phyloP scores from a whole-genome alignment of 1,140 invertebrate species.

The Ganaspis sp. region DNA sequence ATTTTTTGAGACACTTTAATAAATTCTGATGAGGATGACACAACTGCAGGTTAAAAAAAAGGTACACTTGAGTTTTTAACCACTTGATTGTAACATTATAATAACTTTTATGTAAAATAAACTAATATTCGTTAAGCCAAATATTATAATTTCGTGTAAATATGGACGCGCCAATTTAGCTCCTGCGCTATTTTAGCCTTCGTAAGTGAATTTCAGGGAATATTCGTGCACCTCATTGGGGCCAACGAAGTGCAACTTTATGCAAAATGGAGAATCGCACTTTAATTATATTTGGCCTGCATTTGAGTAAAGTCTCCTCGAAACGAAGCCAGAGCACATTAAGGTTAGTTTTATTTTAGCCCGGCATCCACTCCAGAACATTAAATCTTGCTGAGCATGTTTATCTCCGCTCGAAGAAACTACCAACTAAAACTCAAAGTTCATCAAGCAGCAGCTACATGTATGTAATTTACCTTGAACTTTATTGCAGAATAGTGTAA shows the following conservation, averaged over 20 bases:
- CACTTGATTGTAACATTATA: no score
- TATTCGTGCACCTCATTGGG: constrained; percentile 9
- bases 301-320: neutral
- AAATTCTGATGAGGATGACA: no score
- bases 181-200: neutral
- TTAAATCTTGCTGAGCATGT: constrained; percentile 15
- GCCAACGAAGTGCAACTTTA: constrained; percentile 17
- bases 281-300: constrained; percentile 11
- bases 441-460: constrained; percentile 12
- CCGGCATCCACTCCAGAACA: neutral
- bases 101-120: no score
- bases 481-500: constrained; percentile 18
- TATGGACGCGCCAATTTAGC: neutral
- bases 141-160: neutral
- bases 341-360: constrained; percentile 15
- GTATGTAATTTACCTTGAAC: neutral
- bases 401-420: neutral
- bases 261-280: constrained; percentile 13
- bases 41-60: no score
- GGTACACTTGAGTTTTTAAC: no score
- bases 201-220: neutral
- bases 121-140: neutral
- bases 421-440: constrained; percentile 9
- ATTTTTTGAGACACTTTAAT: no score
- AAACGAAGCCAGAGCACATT: neutral